These are phyloP conservation scores for Sebastes hubbsi DNA, from an alignment of 2,797 vertebrate species.

Conservation along the genomic window DNA sequence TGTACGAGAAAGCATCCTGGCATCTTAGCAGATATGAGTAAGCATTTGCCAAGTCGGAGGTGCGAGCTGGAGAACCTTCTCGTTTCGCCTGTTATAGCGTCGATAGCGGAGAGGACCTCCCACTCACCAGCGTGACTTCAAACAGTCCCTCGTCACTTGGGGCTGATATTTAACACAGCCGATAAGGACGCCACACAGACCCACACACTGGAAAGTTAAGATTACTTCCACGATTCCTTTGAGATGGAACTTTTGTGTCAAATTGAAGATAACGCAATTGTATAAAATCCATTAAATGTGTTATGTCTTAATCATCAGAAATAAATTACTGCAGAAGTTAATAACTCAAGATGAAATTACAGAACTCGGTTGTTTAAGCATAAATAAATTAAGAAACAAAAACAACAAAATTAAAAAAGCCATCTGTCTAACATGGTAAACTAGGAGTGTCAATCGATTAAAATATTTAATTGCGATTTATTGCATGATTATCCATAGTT, in stretches of 20 bases:
- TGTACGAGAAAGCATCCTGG: constrained; percentile 69
- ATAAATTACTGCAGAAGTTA: too few species aligned
- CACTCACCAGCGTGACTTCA: constrained; percentile 54
- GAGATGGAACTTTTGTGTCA: constrained; percentile 4
- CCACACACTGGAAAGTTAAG: background rate
- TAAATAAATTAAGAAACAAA: background rate
- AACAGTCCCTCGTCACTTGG: constrained; percentile 33
- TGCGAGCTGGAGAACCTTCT: constrained; percentile 62
- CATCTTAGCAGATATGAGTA: constrained; percentile 75
- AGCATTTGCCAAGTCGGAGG: constrained; percentile 67
- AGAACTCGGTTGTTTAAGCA: background rate
- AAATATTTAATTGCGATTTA: too few species aligned
- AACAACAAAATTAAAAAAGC: background rate
- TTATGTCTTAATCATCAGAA: background rate
- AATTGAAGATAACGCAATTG: background rate
- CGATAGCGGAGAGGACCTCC: constrained; percentile 44
- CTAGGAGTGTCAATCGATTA: rapidly evolving
- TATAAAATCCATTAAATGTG: background rate
- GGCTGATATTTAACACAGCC: constrained; percentile 32
- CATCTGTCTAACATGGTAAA: background rate
- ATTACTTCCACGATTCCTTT: background rate
- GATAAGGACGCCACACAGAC: constrained; percentile 12
- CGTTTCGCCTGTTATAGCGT: constrained; percentile 19
- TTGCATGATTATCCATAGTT: too few species aligned
- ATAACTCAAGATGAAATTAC: background rate